Evolutionary conservation across 2,797 vertebrate genomes (phyloP).

Genomic region (Pseudocheirus occidentalis): DNA sequence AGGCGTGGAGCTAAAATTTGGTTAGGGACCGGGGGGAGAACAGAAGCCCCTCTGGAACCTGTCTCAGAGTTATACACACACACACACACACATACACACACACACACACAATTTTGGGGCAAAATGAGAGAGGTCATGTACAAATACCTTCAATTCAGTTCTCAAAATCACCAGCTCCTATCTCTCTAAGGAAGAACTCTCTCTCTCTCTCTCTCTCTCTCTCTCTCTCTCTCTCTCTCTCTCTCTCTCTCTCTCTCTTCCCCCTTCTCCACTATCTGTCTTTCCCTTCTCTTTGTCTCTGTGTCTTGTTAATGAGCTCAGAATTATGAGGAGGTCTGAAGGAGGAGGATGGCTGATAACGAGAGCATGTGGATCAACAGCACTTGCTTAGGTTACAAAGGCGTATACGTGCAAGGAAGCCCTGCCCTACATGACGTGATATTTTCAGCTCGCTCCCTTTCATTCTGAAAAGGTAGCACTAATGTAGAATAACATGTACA

Average conservation of each 20-base stretch:
- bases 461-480: conserved; percentile 72
- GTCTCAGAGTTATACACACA: conserved; percentile 29
- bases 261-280: rapidly evolving
- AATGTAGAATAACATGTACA: conserved; percentile 55
- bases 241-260: too few relatives aligned
- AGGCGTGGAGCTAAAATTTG: background rate
- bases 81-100: too few relatives aligned
- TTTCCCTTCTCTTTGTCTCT: background rate
- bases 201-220: background rate
- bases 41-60: conserved; percentile 8
- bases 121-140: background rate
- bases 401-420: conserved; percentile 63
- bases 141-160: background rate
- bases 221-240: background rate
- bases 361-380: conserved; percentile 64
- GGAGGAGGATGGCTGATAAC: conserved; percentile 69
- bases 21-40: background rate
- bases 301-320: conserved; percentile 60
- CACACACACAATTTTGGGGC: too few relatives aligned
- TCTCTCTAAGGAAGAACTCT: background rate
- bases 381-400: conserved; percentile 82
- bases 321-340: conserved; percentile 49
- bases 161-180: conserved; percentile 26
- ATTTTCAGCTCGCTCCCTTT: conserved; percentile 76
- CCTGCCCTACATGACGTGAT: conserved; percentile 69